phyloP scores from a whole-genome alignment of 2,113 vertebrate species.

The Hyaena hyaena region DNA sequence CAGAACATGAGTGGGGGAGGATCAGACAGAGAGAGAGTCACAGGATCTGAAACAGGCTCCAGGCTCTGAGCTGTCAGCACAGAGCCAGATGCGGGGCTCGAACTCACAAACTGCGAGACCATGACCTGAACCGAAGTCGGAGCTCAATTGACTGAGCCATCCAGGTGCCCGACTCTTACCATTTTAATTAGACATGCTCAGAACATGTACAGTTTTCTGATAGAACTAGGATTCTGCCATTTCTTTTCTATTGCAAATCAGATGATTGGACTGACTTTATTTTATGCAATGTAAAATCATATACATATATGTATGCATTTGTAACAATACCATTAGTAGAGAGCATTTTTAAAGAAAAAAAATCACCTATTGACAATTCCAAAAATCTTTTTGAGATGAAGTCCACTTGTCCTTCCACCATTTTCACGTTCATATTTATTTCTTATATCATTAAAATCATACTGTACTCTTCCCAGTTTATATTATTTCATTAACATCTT shows the following conservation, averaged over 20 bases:
- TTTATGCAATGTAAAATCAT: not conserved
- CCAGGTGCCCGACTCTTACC: too few species aligned
- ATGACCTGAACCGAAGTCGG: too few species aligned
- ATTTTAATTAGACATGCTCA: not conserved
- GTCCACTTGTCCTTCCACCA: not conserved
- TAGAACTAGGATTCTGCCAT: not conserved
- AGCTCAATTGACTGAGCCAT: too few species aligned
- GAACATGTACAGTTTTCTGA: not conserved
- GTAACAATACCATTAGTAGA: not conserved
- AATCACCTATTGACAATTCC: not conserved
- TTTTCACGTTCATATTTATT: not conserved
- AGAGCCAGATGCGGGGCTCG: too few species aligned
- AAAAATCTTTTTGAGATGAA: not conserved
- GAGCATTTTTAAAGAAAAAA: not conserved
- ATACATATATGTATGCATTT: not conserved
- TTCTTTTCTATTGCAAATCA: not conserved
- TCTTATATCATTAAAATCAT: constrained; percentile 19
- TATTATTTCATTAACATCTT: not conserved
- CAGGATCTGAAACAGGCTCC: too few species aligned
- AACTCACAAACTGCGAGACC: too few species aligned
- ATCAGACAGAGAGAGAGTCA: too few species aligned
- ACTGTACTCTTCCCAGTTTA: constrained; percentile 14
- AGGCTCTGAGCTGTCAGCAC: too few species aligned
- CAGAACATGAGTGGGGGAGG: too few species aligned
- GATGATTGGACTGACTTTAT: not conserved